Evolutionary conservation across 2,888 invertebrate genomes (phyloP), one percentile per base, ranked within the genome.

Genomic region (Adineta ricciae): DNA sequence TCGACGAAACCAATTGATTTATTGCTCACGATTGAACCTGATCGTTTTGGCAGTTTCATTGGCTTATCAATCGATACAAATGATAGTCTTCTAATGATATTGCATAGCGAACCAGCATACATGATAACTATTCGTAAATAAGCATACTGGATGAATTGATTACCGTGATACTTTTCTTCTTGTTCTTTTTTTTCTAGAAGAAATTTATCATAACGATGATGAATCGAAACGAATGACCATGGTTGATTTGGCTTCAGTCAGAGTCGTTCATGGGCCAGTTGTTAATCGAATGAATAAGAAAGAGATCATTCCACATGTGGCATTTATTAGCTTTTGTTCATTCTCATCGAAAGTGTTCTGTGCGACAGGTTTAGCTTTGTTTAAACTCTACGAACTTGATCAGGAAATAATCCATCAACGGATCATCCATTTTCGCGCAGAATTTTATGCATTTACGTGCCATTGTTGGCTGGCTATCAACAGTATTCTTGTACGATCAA

Each of bases 311-410:
- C 78, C 78, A 24, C 78, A 78, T 41, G 78, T 41, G 11, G 8
- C 41, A 41, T 41, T 41, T 38, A n/a, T 78, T 78, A 78, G 78
- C 41, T 78, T 78, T 78, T 78, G 78, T 78, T 41, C 78, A 41
- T 41, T 41, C n/a, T 78, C 24, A 41, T 11, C 2, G 9, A 78
- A 9, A 21, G 11, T 78, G 19, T 78, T 78, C 41, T 78, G 78
- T 78, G 78, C 41, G 11, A 78, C 24, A 24, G 78, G 78, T n/a
- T 24, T 21, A 41, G 78, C 78, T 24, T 41, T 78, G n/a, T 78
- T 78, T 41, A 78, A 78, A 41, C 1, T 24, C 14, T 78, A 78
- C 41, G 78, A 41, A n/a, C 38, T 78, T 41, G 41, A 41, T 41
- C 38, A 78, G n/a, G 41, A 78, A 41, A 78, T 24, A 41, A 24